These are phyloP conservation scores for Platalea minor DNA, from an alignment of 2,797 vertebrate genomes.

Conservation along the genomic window DNA sequence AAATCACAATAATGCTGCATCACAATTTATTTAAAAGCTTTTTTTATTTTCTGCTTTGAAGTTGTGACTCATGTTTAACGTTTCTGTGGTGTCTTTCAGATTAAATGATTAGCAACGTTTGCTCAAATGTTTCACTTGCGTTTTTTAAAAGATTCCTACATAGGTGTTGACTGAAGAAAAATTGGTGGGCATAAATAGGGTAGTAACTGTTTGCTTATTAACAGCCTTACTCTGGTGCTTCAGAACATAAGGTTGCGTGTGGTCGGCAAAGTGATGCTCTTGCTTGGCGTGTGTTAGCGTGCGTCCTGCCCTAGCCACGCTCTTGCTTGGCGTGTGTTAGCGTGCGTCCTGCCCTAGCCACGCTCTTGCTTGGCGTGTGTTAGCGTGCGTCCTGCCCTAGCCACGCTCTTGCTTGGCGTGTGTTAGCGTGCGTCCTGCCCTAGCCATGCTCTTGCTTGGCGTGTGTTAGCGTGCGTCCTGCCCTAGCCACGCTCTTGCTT, in stretches of 20 bases:
- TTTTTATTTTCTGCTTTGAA: not conserved
- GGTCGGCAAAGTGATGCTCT: not conserved
- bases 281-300: no score
- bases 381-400: no score
- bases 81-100: not conserved
- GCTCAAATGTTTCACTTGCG: not conserved
- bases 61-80: not conserved
- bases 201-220: not conserved
- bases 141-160: not conserved
- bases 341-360: no score
- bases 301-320: no score
- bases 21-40: not conserved
- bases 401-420: no score
- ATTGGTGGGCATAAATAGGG: not conserved
- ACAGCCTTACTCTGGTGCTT: not conserved
- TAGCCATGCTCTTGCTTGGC: no score
- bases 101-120: not conserved
- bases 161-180: not conserved
- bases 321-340: no score
- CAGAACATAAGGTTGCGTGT: not conserved
- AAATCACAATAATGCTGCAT: not conserved
- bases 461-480: no score
- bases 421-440: no score
- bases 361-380: no score
- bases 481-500: not conserved